A percentile compares a stretch with the other conserved stretches of the same genome.
phyloP scores from a whole-genome alignment of 2,797 vertebrate species.

The Tinamus major region DNA sequence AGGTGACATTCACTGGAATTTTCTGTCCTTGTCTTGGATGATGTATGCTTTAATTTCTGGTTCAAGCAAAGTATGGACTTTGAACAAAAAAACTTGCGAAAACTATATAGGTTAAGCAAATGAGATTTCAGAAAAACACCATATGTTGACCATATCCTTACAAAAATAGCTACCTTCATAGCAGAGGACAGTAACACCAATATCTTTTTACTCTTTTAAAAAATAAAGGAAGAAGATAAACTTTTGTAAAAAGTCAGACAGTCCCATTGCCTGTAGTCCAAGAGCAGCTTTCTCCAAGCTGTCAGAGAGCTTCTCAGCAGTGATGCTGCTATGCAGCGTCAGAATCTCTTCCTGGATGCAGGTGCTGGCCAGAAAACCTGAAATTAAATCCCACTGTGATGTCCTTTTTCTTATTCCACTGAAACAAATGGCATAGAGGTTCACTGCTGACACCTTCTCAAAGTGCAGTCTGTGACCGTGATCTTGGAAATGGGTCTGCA shows the following conservation, averaged over 20 bases:
- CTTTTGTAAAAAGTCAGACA: background rate
- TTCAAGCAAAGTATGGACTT: background rate
- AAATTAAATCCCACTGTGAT: slow-evolving; percentile 55
- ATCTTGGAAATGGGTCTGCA: background rate
- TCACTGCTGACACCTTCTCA: slow-evolving; percentile 41
- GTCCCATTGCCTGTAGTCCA: slow-evolving; percentile 20
- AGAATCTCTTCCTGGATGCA: slow-evolving; percentile 34
- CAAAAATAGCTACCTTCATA: background rate
- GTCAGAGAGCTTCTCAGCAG: slow-evolving; percentile 11
- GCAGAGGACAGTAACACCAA: background rate
- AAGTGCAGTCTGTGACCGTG: background rate
- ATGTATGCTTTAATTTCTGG: background rate
- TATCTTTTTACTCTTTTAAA: background rate
- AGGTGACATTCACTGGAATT: background rate
- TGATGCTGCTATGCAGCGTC: background rate
- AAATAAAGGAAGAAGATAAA: slow-evolving; percentile 18
- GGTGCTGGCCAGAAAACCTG: slow-evolving; percentile 52
- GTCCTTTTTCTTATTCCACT: slow-evolving; percentile 43
- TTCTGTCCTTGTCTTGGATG: background rate
- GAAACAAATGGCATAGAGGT: slow-evolving; percentile 54
- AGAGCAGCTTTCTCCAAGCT: slow-evolving; percentile 31
- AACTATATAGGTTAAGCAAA: background rate
- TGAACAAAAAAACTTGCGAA: background rate
- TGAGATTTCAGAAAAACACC: background rate
- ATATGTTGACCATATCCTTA: background rate